Evolutionary conservation across 2,888 invertebrate species (phyloP).

Genomic region (Stenurella melanura): DNA sequence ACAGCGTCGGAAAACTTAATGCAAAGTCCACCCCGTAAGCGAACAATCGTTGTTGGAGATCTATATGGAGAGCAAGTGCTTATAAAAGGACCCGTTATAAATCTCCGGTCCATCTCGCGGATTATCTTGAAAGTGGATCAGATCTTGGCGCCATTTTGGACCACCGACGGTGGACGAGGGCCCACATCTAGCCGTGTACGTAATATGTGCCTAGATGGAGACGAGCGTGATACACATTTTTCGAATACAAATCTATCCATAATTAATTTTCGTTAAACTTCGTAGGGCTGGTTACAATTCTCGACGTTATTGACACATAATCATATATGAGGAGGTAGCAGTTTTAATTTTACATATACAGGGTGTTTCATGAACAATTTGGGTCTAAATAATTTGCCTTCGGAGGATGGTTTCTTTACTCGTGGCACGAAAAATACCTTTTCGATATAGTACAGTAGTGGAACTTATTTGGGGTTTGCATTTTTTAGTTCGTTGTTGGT

Average conservation of each 20-base stretch:
- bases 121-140: constrained; percentile 68
- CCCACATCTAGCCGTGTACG: background rate
- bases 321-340: no score
- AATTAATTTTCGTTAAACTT: constrained; percentile 12
- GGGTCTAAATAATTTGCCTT: no score
- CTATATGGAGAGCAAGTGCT: constrained; percentile 62
- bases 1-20: background rate
- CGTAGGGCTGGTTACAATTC: background rate
- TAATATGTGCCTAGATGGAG: background rate
- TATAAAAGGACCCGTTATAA: constrained; percentile 67
- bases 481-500: no score
- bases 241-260: constrained; percentile 21
- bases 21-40: constrained; percentile 38
- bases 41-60: constrained; percentile 58
- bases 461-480: no score
- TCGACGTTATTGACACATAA: no score
- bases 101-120: constrained; percentile 68
- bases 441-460: no score
- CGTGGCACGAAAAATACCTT: no score
- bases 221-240: constrained; percentile 25
- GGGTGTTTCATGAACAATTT: no score
- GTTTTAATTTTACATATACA: no score
- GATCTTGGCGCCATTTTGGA: constrained; percentile 68
- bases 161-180: constrained; percentile 60
- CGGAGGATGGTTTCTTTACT: no score